These are phyloP conservation scores for Mythimna vitellina DNA, from an alignment of 2,888 invertebrate species.

Conservation along the genomic window DNA sequence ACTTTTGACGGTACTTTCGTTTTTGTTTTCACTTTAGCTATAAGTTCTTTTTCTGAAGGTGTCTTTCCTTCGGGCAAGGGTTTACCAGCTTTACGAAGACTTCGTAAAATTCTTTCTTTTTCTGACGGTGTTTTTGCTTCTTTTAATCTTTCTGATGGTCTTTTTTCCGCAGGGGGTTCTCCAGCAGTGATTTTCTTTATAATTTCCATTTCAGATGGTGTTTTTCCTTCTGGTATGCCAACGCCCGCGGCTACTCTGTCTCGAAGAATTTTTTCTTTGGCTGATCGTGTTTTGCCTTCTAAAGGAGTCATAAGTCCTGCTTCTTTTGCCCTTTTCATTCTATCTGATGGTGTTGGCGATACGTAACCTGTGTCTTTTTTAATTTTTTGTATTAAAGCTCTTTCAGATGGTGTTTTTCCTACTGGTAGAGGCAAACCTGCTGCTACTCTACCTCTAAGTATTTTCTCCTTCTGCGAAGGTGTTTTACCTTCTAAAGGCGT, in stretches of 20 bases:
- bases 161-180: constrained; percentile 8
- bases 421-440: constrained; percentile 62
- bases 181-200: constrained; percentile 36
- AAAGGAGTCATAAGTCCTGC: constrained; percentile 64
- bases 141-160: constrained; percentile 61
- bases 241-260: constrained; percentile 45
- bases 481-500: constrained; percentile 70
- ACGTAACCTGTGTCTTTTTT: constrained; percentile 61
- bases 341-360: constrained; percentile 63
- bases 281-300: constrained; percentile 60
- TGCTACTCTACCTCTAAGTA: constrained; percentile 64
- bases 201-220: constrained; percentile 64
- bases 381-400: constrained; percentile 50
- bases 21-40: constrained; percentile 55
- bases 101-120: constrained; percentile 68
- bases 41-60: constrained; percentile 59
- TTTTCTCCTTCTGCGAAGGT: constrained; percentile 68
- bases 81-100: constrained; percentile 60
- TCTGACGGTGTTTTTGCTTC: constrained; percentile 62
- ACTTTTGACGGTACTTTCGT: constrained; percentile 31
- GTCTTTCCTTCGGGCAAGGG: constrained; percentile 58
- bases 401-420: constrained; percentile 65
- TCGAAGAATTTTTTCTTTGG: constrained; percentile 66
- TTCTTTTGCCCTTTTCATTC: constrained; percentile 58
- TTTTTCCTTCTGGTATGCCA: constrained; percentile 60